Evolutionary conservation across 2,888 invertebrate species (phyloP).

Genomic region (Stenodera caucasica): DNA sequence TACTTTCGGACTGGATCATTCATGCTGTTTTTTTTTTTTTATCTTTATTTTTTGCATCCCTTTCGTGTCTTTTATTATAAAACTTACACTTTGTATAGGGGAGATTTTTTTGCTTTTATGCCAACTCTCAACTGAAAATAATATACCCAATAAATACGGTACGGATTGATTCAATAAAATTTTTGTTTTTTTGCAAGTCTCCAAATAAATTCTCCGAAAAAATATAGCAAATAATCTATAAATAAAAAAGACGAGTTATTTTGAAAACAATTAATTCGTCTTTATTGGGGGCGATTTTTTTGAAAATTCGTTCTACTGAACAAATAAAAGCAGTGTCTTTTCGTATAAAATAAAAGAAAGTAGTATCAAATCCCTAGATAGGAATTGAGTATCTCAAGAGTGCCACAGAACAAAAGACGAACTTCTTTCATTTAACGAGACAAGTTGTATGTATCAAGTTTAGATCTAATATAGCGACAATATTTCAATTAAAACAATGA

Average conservation of each 20-base stretch:
- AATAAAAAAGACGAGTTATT: no score
- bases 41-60: background rate
- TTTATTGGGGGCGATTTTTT: no score
- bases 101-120: conserved; percentile 4
- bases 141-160: no score
- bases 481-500: background rate
- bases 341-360: conserved; percentile 16
- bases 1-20: background rate
- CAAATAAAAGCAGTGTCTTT: no score
- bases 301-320: no score
- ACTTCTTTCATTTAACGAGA: conserved; percentile 15
- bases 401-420: conserved; percentile 11
- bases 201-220: background rate
- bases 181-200: background rate
- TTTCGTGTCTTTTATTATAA: background rate
- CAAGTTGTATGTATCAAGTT: background rate
- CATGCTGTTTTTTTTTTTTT: background rate
- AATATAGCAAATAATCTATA: background rate
- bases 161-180: no score
- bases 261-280: no score
- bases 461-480: no score
- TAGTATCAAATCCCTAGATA: conserved; percentile 19
- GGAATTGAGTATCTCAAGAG: conserved; percentile 16
- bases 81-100: conserved; percentile 1
- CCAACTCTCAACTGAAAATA: background rate